phyloP scores from a whole-genome alignment of 92 coral and sea anemone genomes.

The Palythoa heliodiscus region DNA sequence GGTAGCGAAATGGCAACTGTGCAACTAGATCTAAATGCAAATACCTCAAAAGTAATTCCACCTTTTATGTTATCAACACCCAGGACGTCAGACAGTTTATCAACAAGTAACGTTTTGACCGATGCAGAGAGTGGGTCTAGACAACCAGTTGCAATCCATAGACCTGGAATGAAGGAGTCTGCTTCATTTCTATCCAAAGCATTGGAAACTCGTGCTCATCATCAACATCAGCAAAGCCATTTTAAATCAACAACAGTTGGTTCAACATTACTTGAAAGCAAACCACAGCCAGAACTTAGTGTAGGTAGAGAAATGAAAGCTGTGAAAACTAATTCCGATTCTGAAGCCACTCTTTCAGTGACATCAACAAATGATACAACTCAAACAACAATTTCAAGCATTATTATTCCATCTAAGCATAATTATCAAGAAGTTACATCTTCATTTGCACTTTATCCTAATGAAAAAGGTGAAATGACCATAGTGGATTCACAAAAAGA shows the following conservation, averaged over 20 bases:
- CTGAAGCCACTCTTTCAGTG: neutral
- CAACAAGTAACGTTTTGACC: conserved; percentile 76
- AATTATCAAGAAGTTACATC: conserved; percentile 8
- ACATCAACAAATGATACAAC: neutral
- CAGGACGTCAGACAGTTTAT: conserved; percentile 72
- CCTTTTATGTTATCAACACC: conserved; percentile 76
- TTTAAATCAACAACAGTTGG: conserved; percentile 79
- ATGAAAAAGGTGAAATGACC: conserved; percentile 28
- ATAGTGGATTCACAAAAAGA: conserved; percentile 5
- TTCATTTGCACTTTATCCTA: conserved; percentile 35
- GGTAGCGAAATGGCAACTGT: conserved; percentile 51
- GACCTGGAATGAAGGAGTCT: conserved; percentile 60
- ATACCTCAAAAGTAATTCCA: conserved; percentile 58
- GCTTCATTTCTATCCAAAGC: conserved; percentile 60
- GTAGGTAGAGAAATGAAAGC: neutral
- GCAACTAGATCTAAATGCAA: conserved; percentile 35
- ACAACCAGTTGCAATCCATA: conserved; percentile 79
- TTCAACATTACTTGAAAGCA: conserved; percentile 76
- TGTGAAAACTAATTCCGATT: neutral
- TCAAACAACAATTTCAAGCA: conserved; percentile 22
- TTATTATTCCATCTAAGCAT: conserved; percentile 28
- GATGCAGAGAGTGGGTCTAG: conserved; percentile 80
- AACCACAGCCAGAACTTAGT: conserved; percentile 15
- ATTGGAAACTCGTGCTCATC: conserved; percentile 63
- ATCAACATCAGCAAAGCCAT: conserved; percentile 60